phyloP scores from a whole-genome alignment of 2,888 invertebrate genomes.

The Lepidonotus clava region DNA sequence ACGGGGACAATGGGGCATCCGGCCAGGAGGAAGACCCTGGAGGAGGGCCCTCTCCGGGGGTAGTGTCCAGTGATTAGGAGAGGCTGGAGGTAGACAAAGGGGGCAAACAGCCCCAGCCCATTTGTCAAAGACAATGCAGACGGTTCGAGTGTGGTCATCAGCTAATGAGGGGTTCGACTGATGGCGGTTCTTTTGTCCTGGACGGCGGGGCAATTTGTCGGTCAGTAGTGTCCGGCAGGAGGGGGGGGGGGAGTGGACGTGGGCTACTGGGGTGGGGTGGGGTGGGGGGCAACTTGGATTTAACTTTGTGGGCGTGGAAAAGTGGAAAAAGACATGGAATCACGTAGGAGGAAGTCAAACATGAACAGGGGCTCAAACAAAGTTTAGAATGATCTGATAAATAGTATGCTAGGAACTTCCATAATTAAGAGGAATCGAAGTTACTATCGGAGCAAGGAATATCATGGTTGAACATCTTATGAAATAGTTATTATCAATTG shows the following conservation, averaged over 20 bases:
- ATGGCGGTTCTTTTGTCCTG: background rate
- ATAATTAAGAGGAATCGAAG: too few species aligned
- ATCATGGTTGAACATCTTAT: too few species aligned
- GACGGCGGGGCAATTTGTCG: conserved; percentile 25
- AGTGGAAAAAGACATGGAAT: too few species aligned
- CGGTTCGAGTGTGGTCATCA: conserved; percentile 27
- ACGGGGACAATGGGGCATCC: background rate
- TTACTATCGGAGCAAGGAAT: too few species aligned
- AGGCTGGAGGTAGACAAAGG: background rate
- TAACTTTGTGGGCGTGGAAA: too few species aligned
- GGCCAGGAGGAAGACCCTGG: background rate
- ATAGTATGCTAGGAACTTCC: too few species aligned
- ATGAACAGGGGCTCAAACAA: too few species aligned
- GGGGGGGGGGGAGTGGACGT: background rate
- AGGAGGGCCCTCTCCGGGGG: background rate
- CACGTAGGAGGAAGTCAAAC: too few species aligned
- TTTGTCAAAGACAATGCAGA: conserved; percentile 18
- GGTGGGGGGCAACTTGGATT: too few species aligned
- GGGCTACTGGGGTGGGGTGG: background rate
- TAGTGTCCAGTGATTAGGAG: background rate
- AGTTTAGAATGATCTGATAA: too few species aligned
- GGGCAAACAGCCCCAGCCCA: background rate
- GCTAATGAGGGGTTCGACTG: background rate
- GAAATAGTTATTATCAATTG: too few species aligned
- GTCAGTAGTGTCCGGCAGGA: background rate